These are phyloP conservation scores for Diabrotica undecimpunctata DNA, from an alignment of 1,140 invertebrate species.

Conservation along the genomic window DNA sequence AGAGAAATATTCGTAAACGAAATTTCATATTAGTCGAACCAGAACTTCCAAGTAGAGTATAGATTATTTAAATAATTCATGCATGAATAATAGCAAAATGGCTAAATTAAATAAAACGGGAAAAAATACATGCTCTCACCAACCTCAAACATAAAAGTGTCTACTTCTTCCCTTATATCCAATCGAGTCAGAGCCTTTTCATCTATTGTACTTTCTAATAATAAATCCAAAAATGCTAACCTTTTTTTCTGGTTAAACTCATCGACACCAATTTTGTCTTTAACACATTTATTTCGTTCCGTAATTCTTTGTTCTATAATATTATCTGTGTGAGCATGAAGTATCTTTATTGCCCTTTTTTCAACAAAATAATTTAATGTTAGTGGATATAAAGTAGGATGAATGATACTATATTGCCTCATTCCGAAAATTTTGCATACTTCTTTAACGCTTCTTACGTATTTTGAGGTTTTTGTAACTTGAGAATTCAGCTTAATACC, in stretches of 20 bases:
- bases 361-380: slow-evolving; percentile 38
- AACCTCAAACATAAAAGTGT: slow-evolving; percentile 82
- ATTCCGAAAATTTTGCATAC: slow-evolving; percentile 44
- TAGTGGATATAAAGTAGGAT: slow-evolving; percentile 26
- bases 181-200: slow-evolving; percentile 57
- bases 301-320: slow-evolving; percentile 40
- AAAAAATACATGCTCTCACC: neutral
- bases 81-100: neutral
- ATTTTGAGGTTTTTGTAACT: slow-evolving; percentile 63
- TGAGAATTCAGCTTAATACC: slow-evolving; percentile 66
- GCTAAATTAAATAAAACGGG: neutral
- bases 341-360: slow-evolving; percentile 51
- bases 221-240: slow-evolving; percentile 70
- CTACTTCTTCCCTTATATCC: slow-evolving; percentile 77
- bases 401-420: slow-evolving; percentile 20
- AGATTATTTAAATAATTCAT: no score
- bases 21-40: no score
- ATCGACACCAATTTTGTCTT: slow-evolving; percentile 22
- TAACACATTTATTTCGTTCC: slow-evolving; percentile 9
- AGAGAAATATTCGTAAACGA: no score
- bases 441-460: slow-evolving; percentile 69
- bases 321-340: slow-evolving; percentile 48
- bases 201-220: slow-evolving; percentile 60
- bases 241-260: slow-evolving; percentile 51
- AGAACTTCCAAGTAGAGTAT: no score